These are phyloP conservation scores for Crotalus viridis DNA, from an alignment of 2,113 vertebrate species.

Conservation along the genomic window DNA sequence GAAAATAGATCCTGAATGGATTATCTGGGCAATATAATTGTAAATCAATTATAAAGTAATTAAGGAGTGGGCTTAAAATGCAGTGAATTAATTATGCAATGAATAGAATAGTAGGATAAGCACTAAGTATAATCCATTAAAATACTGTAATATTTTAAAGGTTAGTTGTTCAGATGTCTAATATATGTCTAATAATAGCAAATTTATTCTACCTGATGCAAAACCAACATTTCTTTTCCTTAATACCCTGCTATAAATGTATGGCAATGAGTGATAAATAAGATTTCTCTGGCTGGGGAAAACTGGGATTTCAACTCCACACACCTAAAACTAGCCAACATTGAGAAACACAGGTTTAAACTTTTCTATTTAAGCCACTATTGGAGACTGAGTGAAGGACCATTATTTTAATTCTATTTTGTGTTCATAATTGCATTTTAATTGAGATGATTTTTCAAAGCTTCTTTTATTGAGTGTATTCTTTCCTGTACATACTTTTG, in stretches of 20 bases:
- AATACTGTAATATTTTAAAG: neutral
- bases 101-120: conserved; percentile 16
- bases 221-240: neutral
- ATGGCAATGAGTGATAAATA: neutral
- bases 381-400: neutral
- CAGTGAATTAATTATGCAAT: conserved; percentile 23
- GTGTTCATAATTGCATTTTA: neutral
- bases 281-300: neutral
- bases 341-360: neutral
- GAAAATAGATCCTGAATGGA: neutral
- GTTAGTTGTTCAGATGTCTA: neutral
- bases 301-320: neutral
- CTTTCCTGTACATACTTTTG: too few species aligned
- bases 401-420: neutral
- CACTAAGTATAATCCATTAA: conserved; percentile 4
- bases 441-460: neutral
- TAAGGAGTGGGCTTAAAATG: conserved; percentile 20
- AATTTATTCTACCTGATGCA: conserved; percentile 1
- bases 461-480: neutral
- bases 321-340: neutral
- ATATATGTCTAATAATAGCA: conserved; percentile 1
- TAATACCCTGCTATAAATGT: neutral
- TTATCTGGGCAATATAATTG: neutral
- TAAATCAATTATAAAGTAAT: conserved; percentile 18
- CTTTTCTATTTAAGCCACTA: neutral